Conservation (phyloP, 2,113 vertebrate species). For the Nycticryphes semicollaris region DNA sequence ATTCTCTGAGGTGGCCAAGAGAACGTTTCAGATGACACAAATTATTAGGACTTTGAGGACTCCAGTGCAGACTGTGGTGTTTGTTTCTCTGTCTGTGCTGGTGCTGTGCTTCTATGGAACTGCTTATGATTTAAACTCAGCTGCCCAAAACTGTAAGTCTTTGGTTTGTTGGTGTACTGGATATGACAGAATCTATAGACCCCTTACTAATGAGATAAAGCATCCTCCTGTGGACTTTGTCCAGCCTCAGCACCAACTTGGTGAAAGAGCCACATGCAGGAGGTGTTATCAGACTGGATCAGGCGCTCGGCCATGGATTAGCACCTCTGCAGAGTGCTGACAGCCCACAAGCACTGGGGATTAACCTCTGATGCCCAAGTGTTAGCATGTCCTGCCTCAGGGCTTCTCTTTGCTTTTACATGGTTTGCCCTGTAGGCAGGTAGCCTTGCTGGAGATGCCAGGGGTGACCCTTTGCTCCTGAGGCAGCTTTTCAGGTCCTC, state of each 20-base stretch:
- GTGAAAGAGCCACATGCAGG: background rate
- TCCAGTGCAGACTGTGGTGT: background rate
- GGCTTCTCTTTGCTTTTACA: background rate
- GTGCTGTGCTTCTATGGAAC: background rate
- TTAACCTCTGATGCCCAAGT: slow-evolving; percentile 19
- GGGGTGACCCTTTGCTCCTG: background rate
- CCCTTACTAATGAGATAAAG: background rate
- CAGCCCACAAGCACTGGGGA: background rate
- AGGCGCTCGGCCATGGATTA: background rate
- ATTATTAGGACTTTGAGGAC: background rate
- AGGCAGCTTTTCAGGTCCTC: background rate
- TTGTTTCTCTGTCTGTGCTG: background rate
- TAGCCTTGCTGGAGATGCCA: background rate
- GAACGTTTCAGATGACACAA: background rate
- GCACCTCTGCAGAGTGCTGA: background rate
- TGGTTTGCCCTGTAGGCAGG: background rate
- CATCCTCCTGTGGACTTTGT: background rate
- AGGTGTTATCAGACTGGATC: background rate
- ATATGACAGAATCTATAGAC: background rate
- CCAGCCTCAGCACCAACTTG: background rate
- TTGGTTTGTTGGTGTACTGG: background rate
- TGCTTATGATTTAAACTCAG: background rate
- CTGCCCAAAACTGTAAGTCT: background rate
- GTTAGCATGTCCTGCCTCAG: background rate
- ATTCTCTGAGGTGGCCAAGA: background rate